Percentiles rank a stretch among this genome's conserved stretches.
Conservation (phyloP, 2,113 vertebrate species). For the Catharus bicknelli region DNA sequence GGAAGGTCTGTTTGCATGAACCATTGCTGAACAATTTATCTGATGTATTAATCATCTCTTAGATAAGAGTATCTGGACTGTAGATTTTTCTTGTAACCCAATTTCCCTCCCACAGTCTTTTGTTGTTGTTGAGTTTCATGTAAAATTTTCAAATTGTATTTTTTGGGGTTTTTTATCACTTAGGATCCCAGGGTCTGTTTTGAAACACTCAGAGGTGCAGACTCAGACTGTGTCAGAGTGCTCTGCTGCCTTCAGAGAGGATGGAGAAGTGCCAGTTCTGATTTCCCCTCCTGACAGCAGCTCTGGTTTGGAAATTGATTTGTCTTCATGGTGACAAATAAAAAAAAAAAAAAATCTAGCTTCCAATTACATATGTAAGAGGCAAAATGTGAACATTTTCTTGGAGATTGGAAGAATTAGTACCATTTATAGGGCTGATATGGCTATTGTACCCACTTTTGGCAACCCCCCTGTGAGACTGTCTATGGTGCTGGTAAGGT, state of each 20-base stretch:
- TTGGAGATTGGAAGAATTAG: neutral
- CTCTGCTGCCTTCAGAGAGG: neutral
- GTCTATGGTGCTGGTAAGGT: accelerated
- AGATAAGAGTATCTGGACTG: slow-evolving; percentile 19
- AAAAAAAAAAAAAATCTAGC: neutral
- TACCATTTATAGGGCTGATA: neutral
- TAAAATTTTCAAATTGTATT: neutral
- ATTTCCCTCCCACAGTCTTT: neutral
- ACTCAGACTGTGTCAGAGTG: accelerated
- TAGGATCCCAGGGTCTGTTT: neutral
- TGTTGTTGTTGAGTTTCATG: neutral
- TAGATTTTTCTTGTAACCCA: slow-evolving; percentile 19
- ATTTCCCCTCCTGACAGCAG: neutral
- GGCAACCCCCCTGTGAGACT: neutral
- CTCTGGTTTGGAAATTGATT: neutral
- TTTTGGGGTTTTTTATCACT: neutral
- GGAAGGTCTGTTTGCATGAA: slow-evolving; percentile 51
- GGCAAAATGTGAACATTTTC: neutral
- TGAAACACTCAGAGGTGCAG: neutral
- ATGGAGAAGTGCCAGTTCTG: neutral
- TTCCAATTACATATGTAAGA: neutral
- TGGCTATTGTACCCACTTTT: neutral
- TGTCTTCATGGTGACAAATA: neutral
- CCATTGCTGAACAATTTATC: slow-evolving; percentile 56
- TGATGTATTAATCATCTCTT: slow-evolving; percentile 62